Evolutionary conservation across 2,797 vertebrate genomes (phyloP).

Genomic region (Rhabdomys pumilio): DNA sequence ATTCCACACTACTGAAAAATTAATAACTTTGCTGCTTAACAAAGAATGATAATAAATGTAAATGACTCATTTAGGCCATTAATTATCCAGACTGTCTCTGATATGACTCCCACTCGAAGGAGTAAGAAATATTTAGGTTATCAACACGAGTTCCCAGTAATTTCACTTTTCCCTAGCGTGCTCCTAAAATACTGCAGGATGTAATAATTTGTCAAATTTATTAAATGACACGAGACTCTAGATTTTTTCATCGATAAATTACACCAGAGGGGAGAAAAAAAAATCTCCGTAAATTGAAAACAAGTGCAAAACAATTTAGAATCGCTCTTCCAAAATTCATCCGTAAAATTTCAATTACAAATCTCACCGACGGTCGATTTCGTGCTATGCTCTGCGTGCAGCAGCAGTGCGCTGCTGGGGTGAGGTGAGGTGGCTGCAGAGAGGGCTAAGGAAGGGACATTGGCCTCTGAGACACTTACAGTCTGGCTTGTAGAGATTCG

Average conservation of each 20-base stretch:
- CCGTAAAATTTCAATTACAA: constrained; percentile 35
- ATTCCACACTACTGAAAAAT: constrained; percentile 71
- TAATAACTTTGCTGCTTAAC: constrained; percentile 64
- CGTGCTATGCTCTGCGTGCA: background rate
- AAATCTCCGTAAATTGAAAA: constrained; percentile 65
- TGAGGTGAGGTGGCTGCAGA: background rate
- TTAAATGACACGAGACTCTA: constrained; percentile 37
- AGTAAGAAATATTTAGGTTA: constrained; percentile 67
- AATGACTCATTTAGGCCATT: constrained; percentile 72
- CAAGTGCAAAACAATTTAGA: constrained; percentile 47
- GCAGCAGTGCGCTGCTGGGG: background rate
- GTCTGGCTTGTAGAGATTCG: background rate
- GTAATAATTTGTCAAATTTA: constrained; percentile 74
- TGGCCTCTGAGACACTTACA: background rate
- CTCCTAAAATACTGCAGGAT: constrained; percentile 66
- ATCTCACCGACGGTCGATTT: background rate
- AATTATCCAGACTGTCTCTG: constrained; percentile 69
- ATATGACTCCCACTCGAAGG: constrained; percentile 45
- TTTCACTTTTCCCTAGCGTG: constrained; percentile 39
- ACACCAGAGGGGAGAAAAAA: constrained; percentile 11
- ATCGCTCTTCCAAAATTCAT: constrained; percentile 61
- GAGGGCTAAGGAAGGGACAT: background rate
- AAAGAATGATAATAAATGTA: constrained; percentile 73
- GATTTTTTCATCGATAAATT: constrained; percentile 32
- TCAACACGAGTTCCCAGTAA: constrained; percentile 66